Conservation (phyloP, 2,113 vertebrate species). For the Phainopepla nitens region DNA sequence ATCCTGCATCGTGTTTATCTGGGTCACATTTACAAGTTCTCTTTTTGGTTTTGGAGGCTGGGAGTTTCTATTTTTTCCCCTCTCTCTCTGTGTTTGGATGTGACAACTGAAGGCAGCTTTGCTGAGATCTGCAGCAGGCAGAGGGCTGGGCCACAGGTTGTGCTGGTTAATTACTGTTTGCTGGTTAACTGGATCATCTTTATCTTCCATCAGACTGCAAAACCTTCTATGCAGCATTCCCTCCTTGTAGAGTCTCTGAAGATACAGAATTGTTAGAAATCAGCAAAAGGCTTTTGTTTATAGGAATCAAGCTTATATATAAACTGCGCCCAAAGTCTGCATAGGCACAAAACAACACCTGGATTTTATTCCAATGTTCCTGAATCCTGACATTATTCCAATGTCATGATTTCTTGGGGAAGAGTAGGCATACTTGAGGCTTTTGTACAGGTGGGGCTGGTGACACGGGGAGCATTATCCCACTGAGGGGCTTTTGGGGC, state of each 20-base stretch:
- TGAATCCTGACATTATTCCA: background rate
- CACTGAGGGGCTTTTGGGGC: background rate
- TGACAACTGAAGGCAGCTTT: background rate
- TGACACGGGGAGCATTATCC: background rate
- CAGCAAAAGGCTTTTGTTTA: background rate
- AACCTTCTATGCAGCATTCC: background rate
- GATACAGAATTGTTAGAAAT: background rate
- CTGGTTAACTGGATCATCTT: background rate
- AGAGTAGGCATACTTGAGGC: background rate
- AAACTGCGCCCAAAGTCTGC: background rate
- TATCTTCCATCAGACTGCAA: background rate
- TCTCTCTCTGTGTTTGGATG: background rate
- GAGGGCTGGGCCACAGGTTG: rapidly evolving
- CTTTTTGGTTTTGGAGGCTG: background rate
- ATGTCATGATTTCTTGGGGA: background rate
- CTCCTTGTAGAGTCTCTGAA: background rate
- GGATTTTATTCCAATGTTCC: background rate
- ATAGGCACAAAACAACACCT: background rate
- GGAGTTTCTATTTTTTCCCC: background rate
- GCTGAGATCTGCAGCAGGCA: background rate
- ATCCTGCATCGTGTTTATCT: background rate
- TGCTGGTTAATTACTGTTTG: background rate
- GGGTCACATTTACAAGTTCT: slow-evolving; percentile 25
- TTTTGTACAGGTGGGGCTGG: background rate
- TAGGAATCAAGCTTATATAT: background rate